Base-by-base conservation (phyloP, 2,888 invertebrate genomes). In the Drepanosiphum platanoidis region DNA sequence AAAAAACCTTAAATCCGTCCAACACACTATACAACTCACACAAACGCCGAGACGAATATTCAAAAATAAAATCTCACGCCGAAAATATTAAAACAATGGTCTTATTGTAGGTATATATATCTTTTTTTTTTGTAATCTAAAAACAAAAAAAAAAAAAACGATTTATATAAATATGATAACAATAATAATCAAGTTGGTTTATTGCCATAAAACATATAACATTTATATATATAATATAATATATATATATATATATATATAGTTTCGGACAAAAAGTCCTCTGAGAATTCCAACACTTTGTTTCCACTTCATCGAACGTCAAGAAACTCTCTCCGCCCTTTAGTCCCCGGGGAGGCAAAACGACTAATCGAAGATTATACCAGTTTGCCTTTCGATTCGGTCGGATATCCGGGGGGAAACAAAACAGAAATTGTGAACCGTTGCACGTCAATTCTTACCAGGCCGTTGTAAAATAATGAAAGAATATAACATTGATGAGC, bases 321-420 rank as follows among this genome's bases (percentile, higher is more conserved):
- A n/a, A 61, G 66, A 66, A 42, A 79, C 46, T 79, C 27, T n/a
- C 34, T 36, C 36, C n/a, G 58, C 18, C 42, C 5, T 66, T 9
- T 32, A n/a, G 61, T 61, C 81, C 58, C 71, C 22, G 11, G 81
- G 72, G 61, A 32, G 7, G 46, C 18, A 34, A 72, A 27, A 82
- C 70, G 58, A 61, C 58, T 82, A 82, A 71, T 82, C 81, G 71
- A 72, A 82, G 81, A 82, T 82, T 72, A 58, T 52, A 79, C 66
- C 78, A 66, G 66, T 66, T 42, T 32, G 13, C n/a, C 66, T 13
- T 66, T 66, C 32, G 64, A 66, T 42, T 46, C 66, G 22, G 30
- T 42, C 32, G 32, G 77, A 66, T 79, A 66, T 79, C 78, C 66
- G 46, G 22, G 32, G 64, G 32, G 58, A 66, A 66, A 15, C 18